Percentiles rank a stretch among this genome's conserved stretches.
Evolutionary conservation across 2,888 invertebrate genomes (phyloP).

Genomic region (Cloeon dipterum): DNA sequence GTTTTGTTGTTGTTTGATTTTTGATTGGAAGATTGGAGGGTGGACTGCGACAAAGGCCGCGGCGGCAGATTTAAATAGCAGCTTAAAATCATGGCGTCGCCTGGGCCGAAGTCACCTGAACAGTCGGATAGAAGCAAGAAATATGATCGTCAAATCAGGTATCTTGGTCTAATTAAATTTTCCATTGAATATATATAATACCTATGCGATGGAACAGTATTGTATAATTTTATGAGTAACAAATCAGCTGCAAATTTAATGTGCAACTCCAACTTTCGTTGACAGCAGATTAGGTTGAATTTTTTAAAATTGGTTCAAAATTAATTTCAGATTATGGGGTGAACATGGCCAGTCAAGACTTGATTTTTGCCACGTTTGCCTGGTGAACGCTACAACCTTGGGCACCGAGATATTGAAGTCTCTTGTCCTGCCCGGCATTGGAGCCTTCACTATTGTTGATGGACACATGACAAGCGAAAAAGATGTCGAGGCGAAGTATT

Average conservation of each 20-base stretch:
- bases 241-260: too few relatives aligned
- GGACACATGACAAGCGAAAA: slow-evolving; percentile 67
- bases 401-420: slow-evolving; percentile 93
- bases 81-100: slow-evolving; percentile 30
- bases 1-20: too few relatives aligned
- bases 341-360: slow-evolving; percentile 86
- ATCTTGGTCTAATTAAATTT: background rate
- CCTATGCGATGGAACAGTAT: too few relatives aligned
- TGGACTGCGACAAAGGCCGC: too few relatives aligned
- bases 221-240: too few relatives aligned
- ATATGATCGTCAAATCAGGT: slow-evolving; percentile 59
- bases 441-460: slow-evolving; percentile 81
- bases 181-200: background rate
- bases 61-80: background rate
- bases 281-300: background rate
- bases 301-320: background rate
- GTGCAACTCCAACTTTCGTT: background rate
- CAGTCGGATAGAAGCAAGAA: slow-evolving; percentile 50
- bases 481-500: slow-evolving; percentile 80
- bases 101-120: slow-evolving; percentile 47
- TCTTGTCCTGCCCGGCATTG: slow-evolving; percentile 82
- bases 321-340: slow-evolving; percentile 65
- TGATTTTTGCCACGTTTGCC: slow-evolving; percentile 73
- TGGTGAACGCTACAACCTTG: slow-evolving; percentile 79
- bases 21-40: too few relatives aligned